These are phyloP conservation scores for Sylvietta virens DNA, from an alignment of 2,113 vertebrate species.

Conservation along the genomic window DNA sequence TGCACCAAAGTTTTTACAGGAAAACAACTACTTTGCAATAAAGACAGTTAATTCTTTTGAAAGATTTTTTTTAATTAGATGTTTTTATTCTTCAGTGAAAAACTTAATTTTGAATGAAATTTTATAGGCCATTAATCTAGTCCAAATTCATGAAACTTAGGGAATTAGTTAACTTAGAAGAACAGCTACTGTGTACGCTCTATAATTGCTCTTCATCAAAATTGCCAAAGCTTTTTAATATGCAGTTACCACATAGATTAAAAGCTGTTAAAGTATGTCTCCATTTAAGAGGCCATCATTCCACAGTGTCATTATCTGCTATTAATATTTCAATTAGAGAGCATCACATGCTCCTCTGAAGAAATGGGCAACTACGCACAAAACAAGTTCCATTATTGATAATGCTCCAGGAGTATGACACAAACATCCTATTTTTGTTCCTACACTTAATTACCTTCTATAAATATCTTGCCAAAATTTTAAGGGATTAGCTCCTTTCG, in stretches of 20 bases:
- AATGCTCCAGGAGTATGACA: background rate
- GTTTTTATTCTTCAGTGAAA: background rate
- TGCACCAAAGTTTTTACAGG: background rate
- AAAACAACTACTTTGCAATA: background rate
- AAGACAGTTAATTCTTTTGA: background rate
- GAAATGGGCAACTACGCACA: background rate
- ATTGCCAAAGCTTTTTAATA: slow-evolving; percentile 31
- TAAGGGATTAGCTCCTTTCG: background rate
- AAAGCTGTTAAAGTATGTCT: background rate
- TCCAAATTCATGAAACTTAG: background rate
- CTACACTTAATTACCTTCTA: background rate
- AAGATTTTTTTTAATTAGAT: background rate
- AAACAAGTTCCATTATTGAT: background rate
- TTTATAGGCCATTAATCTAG: background rate
- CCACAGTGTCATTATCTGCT: slow-evolving; percentile 7
- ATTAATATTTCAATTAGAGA: slow-evolving; percentile 35
- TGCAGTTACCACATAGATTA: slow-evolving; percentile 8
- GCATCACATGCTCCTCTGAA: background rate
- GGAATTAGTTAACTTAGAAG: background rate
- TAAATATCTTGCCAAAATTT: background rate
- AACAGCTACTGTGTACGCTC: background rate
- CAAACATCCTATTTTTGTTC: background rate
- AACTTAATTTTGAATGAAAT: background rate
- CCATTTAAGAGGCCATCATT: background rate
- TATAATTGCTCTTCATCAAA: slow-evolving; percentile 7